Base-by-base conservation (phyloP, 2,888 invertebrate species). In the Euproctis similis region DNA sequence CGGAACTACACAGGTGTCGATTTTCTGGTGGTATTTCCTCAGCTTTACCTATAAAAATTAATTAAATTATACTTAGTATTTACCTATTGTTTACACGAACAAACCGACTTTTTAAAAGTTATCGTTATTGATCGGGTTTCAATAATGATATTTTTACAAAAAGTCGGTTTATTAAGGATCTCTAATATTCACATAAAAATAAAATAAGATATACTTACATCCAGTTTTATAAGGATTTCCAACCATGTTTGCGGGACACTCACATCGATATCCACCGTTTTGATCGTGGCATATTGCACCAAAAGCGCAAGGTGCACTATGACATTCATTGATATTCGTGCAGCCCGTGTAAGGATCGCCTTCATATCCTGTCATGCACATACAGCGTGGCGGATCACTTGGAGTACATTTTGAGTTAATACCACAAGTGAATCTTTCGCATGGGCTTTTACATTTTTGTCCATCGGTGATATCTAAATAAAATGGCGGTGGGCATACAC, bases 371-470 rank as follows among this genome's bases (percentile, higher is more conserved):
- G 90, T 87, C 71, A 92, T 90, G 66, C 96, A 96, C 88, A 93
- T 90, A 63, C 96, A 96, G 54, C 89, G 90, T 1, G 96, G 95
- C 5, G 95, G 95, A 74, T 95, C 94, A 35, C 91, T 92, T 1
- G 95, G 93, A 1, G 93, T 93, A 64, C 96, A 96, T 73, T 93
- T 93, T 2, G 95, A 92, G 62, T 96, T 95, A 26, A 95, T 91
- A 16, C 96, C 96, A 53, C 96, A 96, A 5, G 92, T 90, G 65
- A 92, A 95, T 36, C 95, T 87, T 69, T 96, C 95, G 65, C 96
- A 96, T 4, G 96, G 96, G 82, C 93, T 96, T 77, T 95, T 95
- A 65, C 96, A 96, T 63, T 92, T 91, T 63, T 94, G 93, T 17
- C 90, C 90, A 59, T 95, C 94, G 10, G 87, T 86, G 6, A 91